Base-by-base conservation (phyloP, 2,797 vertebrate species). In the Danio kyathit region DNA sequence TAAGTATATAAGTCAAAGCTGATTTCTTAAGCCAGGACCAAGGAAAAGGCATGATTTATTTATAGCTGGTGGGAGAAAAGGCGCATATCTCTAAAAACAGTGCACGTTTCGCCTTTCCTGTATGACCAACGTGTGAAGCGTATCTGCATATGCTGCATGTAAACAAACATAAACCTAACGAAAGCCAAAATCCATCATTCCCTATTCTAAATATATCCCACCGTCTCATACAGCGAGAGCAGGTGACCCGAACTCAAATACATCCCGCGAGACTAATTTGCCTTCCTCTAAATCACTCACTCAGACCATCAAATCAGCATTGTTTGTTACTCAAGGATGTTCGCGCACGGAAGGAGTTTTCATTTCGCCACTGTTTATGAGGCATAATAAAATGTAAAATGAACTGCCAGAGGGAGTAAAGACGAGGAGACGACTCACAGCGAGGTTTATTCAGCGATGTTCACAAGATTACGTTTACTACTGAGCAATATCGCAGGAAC, bases 311-410 rank as follows among this genome's bases (percentile, higher is more conserved):
- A 73, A 74, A 74, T 80, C 59, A 73, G 56, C 70, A 80, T 74
- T 80, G 70, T 80, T 73, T 80, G 61, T 74, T 74, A 40, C 79
- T 65, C 51, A 64, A 29, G 66, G 70, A 74, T 80, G 79, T 69
- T 74, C 60, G 40, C 43, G 66, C 57, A 6, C 19, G 60, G 70
- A 80, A 73, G 7, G 8, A 48, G 70, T 66, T 74, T 76, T 73
- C 61, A 80, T 80, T 80, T 73, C 21, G 43, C 70, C 56, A 10
- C 60, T 40, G 70, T 74, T 80, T 80, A 80, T 74, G 70, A 66
- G 79, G 51, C 19, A 65, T 80, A 80, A 80, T 80, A 80, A 74
- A 80, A 73, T 74, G 79, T 66, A 48, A 80, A 74, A 80, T 80
- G 51, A 80, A 80, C 70, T 80, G 60, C 79, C 70, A 74, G 60